Percentiles rank a stretch among this genome's conserved stretches.
Conservation (phyloP, 1,140 invertebrate species). For the Cydia fagiglandana region DNA sequence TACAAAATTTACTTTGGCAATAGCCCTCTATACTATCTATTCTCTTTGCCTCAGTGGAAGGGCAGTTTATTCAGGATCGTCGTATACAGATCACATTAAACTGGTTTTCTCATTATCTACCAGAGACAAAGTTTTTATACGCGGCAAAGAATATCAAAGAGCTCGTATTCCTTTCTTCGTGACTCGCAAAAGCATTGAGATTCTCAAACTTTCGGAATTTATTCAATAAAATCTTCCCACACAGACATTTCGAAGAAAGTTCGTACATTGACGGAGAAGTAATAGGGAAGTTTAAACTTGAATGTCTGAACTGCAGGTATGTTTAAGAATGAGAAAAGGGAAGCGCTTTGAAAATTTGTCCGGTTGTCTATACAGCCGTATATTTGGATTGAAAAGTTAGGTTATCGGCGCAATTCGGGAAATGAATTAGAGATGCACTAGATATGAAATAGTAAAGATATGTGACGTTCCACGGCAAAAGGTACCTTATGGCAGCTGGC, state of each 20-base stretch:
- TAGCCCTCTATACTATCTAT: too few species aligned
- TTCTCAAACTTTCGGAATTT: conserved; percentile 9
- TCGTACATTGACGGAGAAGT: conserved; percentile 12
- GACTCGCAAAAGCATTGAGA: not conserved
- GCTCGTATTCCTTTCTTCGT: conserved; percentile 1
- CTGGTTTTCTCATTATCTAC: not conserved
- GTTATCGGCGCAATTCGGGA: too few species aligned
- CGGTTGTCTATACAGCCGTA: too few species aligned
- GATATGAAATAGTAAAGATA: too few species aligned
- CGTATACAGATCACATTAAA: too few species aligned
- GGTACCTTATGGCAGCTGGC: too few species aligned
- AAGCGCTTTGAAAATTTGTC: not conserved
- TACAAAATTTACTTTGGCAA: too few species aligned
- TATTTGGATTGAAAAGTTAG: too few species aligned
- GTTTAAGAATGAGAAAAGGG: not conserved
- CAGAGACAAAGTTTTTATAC: not conserved
- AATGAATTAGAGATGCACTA: too few species aligned
- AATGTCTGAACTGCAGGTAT: not conserved
- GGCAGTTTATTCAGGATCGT: too few species aligned
- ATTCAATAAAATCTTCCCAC: conserved; percentile 14
- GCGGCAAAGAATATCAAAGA: not conserved
- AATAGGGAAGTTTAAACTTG: not conserved
- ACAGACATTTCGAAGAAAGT: not conserved
- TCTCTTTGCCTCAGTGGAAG: too few species aligned
- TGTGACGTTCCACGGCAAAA: too few species aligned